Evolutionary conservation across 2,888 invertebrate species (phyloP), one percentile per base, ranked within the genome.

Genomic region (Opisthograptis luteolata): DNA sequence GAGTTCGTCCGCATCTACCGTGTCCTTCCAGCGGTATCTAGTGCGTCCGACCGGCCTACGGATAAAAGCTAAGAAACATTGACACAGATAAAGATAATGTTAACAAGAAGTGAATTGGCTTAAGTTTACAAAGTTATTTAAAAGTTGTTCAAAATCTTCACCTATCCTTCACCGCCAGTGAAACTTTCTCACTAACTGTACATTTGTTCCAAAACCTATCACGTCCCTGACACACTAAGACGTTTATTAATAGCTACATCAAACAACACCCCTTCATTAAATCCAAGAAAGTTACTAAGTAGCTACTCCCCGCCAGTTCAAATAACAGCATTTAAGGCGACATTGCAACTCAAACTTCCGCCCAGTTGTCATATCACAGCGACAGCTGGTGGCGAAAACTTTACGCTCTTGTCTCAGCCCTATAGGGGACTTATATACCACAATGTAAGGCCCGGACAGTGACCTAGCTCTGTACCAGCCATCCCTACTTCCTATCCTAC

Each of bases 351-450:
- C 30, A 24, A 54, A 58, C 46, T 56, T 56, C 48, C 48, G 6
- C 47, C 12, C 31, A 45, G 58, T 45, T 58, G 58, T 58, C 58
- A 58, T 58, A 56, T 61, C 54, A 45, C 42, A 48, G 45, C 42
- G 52, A 59, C 61, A 61, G 61, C 61, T 40, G 61, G 56, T 35
- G 50, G 41, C 28, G 24, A 25, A 53, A 61, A 61, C 32, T 61
- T 61, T 55, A 17, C 58, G 40, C 54, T 55, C 54, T 36, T 41
- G 17, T 45, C 17, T 9, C 48, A 39, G 31, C 45, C 48, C 44
- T 19, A 20, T 5, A 25, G 31, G 32, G 25, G 30, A 19, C 15
- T 36, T n/a, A n/a, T n/a, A 7, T 39, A 27, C n/a, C 6, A 28
- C 24, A 37, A 3, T 27, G 20, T 17, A 46, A 14, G 7, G 9